A percentile compares a stretch with the other conserved stretches of the same genome.
Conservation (phyloP, 2,888 invertebrate genomes). For the Pyralis farinalis region DNA sequence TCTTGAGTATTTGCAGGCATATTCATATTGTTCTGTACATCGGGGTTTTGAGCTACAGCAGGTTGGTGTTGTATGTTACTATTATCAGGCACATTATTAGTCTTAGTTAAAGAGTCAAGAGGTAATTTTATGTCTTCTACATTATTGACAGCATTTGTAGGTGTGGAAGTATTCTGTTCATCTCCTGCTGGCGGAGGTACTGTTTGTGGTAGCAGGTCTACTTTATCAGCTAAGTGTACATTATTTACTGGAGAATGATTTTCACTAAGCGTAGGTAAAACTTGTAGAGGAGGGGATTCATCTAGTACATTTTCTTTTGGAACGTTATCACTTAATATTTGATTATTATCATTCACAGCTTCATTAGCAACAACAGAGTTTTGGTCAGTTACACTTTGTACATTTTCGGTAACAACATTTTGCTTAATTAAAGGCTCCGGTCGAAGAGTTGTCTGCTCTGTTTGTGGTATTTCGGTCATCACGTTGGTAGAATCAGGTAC, state of each 20-base stretch:
- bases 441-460: no score
- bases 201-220: slow-evolving; percentile 30
- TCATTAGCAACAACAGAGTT: slow-evolving; percentile 5
- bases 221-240: slow-evolving; percentile 35
- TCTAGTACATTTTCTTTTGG: slow-evolving; percentile 2
- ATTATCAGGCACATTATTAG: slow-evolving; percentile 26
- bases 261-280: slow-evolving; percentile 24
- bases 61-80: slow-evolving; percentile 17
- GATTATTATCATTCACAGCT: slow-evolving; percentile 1
- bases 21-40: slow-evolving; percentile 3
- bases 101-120: slow-evolving; percentile 22
- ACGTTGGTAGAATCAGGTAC: slow-evolving; percentile 9
- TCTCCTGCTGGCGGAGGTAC: slow-evolving; percentile 22
- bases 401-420: slow-evolving; percentile 1
- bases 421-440: slow-evolving; percentile 11
- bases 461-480: slow-evolving; percentile 8
- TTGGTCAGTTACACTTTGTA: background rate
- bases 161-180: slow-evolving; percentile 39
- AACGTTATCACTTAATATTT: slow-evolving; percentile 9
- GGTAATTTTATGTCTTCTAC: slow-evolving; percentile 23
- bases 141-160: slow-evolving; percentile 22
- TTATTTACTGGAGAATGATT: slow-evolving; percentile 18
- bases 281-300: slow-evolving; percentile 19
- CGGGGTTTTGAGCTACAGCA: background rate
- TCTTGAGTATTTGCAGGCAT: slow-evolving; percentile 2